phyloP scores from a whole-genome alignment of 1,140 invertebrate genomes.

The Ruditapes philippinarum region DNA sequence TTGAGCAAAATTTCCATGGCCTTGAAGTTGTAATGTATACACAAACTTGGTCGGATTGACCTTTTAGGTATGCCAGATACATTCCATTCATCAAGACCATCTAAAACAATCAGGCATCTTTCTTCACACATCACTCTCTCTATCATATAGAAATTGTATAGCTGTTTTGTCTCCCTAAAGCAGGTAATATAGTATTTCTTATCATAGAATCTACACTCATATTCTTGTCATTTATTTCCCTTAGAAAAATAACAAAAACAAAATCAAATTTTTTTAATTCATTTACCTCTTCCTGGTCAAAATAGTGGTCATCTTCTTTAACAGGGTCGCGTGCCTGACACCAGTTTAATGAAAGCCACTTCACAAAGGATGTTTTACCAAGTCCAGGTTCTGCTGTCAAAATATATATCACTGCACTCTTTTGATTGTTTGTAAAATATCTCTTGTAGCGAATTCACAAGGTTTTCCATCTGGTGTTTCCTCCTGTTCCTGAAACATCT shows the following conservation, averaged over 20 bases:
- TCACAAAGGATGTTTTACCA: not conserved
- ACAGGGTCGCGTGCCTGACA: not conserved
- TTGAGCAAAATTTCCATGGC: too few relatives aligned
- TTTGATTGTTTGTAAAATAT: not conserved
- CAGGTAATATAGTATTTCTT: not conserved
- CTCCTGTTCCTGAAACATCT: too few relatives aligned
- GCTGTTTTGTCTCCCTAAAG: not conserved
- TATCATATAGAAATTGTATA: not conserved
- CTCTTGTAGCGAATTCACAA: not conserved
- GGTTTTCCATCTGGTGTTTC: not conserved
- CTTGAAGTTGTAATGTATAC: not conserved
- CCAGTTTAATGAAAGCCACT: not conserved
- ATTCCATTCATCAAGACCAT: too few relatives aligned
- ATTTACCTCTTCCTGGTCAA: not conserved
- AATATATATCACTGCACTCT: not conserved
- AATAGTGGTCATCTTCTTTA: not conserved
- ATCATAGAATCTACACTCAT: not conserved
- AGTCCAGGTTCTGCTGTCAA: not conserved
- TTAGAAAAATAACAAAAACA: not conserved
- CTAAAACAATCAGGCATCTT: not conserved
- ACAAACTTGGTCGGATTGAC: not conserved
- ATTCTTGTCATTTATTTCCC: not conserved
- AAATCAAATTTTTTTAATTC: not conserved
- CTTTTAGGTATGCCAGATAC: not conserved
- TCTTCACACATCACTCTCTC: not conserved